These are phyloP conservation scores for Aspidiotus rigidus DNA, from an alignment of 2,888 invertebrate species.

Conservation along the genomic window DNA sequence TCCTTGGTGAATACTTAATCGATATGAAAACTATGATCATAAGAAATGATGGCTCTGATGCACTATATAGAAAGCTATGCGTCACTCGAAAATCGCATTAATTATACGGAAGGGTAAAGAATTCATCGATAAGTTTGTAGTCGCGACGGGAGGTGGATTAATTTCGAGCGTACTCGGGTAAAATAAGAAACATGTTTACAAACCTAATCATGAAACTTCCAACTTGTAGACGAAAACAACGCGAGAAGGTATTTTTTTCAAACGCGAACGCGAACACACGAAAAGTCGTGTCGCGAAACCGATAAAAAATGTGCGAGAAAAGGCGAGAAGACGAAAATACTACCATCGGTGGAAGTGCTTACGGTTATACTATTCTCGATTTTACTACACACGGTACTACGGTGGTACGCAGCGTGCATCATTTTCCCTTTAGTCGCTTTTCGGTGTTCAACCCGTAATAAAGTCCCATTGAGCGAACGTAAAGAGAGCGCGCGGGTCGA, in stretches of 20 bases:
- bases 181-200: too few species aligned
- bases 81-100: background rate
- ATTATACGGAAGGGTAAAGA: background rate
- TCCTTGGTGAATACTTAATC: too few species aligned
- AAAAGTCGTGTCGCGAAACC: background rate
- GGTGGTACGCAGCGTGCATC: slow-evolving; percentile 6
- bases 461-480: slow-evolving; percentile 10
- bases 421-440: background rate
- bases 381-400: slow-evolving; percentile 11
- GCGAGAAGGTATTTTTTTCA: too few species aligned
- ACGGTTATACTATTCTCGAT: slow-evolving; percentile 9
- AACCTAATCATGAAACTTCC: too few species aligned
- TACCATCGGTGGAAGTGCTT: background rate
- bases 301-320: background rate
- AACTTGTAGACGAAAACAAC: too few species aligned
- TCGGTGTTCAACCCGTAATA: slow-evolving; percentile 7
- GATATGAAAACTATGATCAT: too few species aligned
- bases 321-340: slow-evolving; percentile 1
- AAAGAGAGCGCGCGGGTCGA: background rate
- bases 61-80: background rate
- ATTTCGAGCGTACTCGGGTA: too few species aligned
- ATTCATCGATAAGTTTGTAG: too few species aligned
- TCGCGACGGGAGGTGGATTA: too few species aligned
- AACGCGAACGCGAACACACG: background rate
- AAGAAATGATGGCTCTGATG: too few species aligned